These are phyloP conservation scores for Metopolophium dirhodum DNA, from an alignment of 1,140 invertebrate genomes.

Conservation along the genomic window DNA sequence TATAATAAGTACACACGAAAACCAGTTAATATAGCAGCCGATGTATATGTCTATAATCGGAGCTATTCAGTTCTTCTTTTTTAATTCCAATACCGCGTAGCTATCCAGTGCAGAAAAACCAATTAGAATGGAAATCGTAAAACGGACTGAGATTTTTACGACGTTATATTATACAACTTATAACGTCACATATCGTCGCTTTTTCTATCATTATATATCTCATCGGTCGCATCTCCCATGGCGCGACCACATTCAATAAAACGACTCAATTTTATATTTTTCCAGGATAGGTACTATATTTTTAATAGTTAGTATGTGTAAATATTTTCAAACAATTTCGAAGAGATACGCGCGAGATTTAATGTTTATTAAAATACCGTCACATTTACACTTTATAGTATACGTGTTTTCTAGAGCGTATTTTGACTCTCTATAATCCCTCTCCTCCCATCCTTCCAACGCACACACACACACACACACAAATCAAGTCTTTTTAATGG, in stretches of 20 bases:
- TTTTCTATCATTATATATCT: background rate
- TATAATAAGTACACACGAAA: background rate
- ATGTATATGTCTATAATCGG: background rate
- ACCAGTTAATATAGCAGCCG: background rate
- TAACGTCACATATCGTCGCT: background rate
- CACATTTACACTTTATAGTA: background rate
- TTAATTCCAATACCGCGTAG: background rate
- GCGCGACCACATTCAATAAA: background rate
- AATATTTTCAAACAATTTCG: constrained; percentile 9
- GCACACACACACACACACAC: too few relatives aligned
- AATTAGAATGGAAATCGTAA: constrained; percentile 9
- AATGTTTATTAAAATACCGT: background rate
- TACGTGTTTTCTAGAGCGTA: constrained; percentile 6
- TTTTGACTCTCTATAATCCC: background rate
- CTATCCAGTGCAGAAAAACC: background rate
- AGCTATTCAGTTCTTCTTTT: background rate
- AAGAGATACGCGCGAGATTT: background rate
- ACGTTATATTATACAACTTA: background rate
- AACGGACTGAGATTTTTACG: background rate
- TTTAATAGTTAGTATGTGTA: background rate
- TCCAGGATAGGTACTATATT: background rate
- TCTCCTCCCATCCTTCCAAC: too few relatives aligned
- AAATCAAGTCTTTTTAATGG: background rate
- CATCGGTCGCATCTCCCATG: background rate
- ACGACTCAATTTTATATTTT: background rate